Evolutionary conservation across 2,888 invertebrate species (phyloP).

Genomic region (Lasiommata megera): DNA sequence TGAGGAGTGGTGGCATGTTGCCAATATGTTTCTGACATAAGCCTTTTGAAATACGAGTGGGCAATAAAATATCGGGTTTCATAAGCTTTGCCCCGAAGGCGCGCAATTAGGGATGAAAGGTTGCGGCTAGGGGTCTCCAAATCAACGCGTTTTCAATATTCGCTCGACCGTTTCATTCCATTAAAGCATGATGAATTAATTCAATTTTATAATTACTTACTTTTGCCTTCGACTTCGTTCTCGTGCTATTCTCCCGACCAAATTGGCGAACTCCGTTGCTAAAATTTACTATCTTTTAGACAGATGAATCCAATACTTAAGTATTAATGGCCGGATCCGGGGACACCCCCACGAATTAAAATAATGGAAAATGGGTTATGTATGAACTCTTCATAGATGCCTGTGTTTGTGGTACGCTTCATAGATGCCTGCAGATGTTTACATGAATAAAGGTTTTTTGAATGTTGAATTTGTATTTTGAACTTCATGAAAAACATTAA

Average conservation of each 20-base stretch:
- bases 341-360: too few relatives aligned
- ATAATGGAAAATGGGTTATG: too few relatives aligned
- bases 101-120: slow-evolving; percentile 12
- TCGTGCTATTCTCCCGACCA: neutral
- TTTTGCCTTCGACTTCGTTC: too few relatives aligned
- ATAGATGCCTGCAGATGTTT: too few relatives aligned
- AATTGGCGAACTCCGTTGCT: too few relatives aligned
- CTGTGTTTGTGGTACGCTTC: too few relatives aligned
- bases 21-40: neutral
- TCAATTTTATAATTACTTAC: neutral
- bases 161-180: slow-evolving; percentile 14
- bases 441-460: too few relatives aligned
- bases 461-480: too few relatives aligned
- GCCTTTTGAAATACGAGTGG: slow-evolving; percentile 1
- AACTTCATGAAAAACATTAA: too few relatives aligned
- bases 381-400: too few relatives aligned
- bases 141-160: slow-evolving; percentile 14
- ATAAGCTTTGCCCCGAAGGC: slow-evolving; percentile 8
- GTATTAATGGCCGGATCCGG: too few relatives aligned
- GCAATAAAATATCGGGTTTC: slow-evolving; percentile 8
- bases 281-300: slow-evolving; percentile 47
- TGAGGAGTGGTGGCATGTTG: neutral
- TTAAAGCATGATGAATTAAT: slow-evolving; percentile 12
- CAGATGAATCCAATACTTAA: too few relatives aligned
- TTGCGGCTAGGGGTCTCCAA: slow-evolving; percentile 6